These are phyloP conservation scores for Rhynchomys soricoides DNA, from an alignment of 2,113 vertebrate genomes.

Conservation along the genomic window DNA sequence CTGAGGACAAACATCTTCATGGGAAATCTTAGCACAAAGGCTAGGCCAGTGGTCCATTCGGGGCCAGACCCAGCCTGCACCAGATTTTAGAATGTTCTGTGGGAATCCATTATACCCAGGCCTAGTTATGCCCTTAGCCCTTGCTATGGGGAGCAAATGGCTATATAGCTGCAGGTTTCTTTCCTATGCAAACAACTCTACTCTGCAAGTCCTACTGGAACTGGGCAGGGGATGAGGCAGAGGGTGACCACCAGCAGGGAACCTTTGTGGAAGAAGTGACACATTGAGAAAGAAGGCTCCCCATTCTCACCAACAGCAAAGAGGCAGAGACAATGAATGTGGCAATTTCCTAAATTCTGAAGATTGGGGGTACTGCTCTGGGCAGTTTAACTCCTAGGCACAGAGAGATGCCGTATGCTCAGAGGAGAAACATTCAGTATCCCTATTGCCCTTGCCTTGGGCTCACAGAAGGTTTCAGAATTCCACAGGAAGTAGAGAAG, in stretches of 20 bases:
- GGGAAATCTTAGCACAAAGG: background rate
- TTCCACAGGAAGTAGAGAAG: background rate
- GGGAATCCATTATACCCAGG: background rate
- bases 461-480: background rate
- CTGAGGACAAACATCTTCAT: background rate
- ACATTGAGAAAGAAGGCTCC: conserved; percentile 30
- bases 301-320: background rate
- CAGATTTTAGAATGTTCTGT: background rate
- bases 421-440: fast-evolving
- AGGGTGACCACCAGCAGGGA: background rate
- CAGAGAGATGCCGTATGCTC: background rate
- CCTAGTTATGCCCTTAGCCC: background rate
- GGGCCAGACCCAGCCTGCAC: background rate
- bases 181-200: background rate
- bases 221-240: background rate
- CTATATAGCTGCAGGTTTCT: background rate
- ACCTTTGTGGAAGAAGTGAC: background rate
- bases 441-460: background rate
- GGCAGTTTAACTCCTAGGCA: background rate
- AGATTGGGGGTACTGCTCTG: background rate
- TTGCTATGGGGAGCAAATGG: background rate
- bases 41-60: background rate
- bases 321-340: background rate
- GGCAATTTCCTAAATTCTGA: conserved; percentile 12
- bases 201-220: background rate